A percentile compares a stretch with the other conserved stretches of the same genome.
Conservation (phyloP, 2,888 invertebrate species). For the Podabrus alpinus region DNA sequence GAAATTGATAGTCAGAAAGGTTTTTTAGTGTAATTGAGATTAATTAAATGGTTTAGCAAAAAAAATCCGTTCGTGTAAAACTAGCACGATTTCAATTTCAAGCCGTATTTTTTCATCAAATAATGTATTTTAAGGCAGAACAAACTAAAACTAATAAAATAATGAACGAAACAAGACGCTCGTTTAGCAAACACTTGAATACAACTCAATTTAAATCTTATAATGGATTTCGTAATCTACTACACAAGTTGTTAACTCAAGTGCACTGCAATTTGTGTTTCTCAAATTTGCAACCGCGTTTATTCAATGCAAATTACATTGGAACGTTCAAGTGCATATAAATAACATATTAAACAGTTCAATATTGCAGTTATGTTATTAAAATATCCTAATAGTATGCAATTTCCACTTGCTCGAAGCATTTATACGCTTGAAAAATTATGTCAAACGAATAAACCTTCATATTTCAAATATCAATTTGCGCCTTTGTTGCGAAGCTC, state of each 20-base stretch:
- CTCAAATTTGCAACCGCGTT: background rate
- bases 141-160: background rate
- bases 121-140: background rate
- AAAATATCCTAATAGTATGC: background rate
- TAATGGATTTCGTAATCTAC: background rate
- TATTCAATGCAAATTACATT: background rate
- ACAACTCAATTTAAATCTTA: background rate
- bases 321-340: background rate
- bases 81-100: background rate
- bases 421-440: background rate
- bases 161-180: background rate
- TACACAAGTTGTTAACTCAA: background rate
- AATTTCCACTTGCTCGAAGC: background rate
- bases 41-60: background rate
- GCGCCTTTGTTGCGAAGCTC: too few relatives aligned
- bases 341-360: background rate
- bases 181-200: background rate
- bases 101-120: background rate
- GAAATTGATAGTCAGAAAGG: background rate
- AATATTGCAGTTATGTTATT: background rate
- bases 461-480: background rate
- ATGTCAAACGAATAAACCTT: background rate
- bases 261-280: background rate
- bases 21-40: background rate
- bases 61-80: background rate